Conservation (phyloP, 2,113 vertebrate genomes). For the Lagopus muta region DNA sequence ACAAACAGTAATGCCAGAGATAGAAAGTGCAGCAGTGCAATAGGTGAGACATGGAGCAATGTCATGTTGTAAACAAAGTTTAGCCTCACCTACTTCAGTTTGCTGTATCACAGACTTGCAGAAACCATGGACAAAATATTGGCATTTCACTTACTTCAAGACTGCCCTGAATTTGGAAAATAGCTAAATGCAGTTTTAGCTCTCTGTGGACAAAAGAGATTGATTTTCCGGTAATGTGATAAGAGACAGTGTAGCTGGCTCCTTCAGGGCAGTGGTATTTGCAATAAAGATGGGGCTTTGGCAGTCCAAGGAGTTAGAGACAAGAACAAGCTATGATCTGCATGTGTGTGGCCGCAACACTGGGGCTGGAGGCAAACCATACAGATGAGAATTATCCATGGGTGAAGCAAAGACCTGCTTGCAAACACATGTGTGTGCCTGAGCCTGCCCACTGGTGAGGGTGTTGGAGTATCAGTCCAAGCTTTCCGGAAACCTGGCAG, state of each 20-base stretch:
- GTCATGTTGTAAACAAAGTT: not conserved
- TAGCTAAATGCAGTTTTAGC: not conserved
- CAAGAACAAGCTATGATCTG: constrained; percentile 31
- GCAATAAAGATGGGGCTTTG: not conserved
- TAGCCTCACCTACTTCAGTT: not conserved
- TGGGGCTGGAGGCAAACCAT: constrained; percentile 13
- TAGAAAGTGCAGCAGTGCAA: not conserved
- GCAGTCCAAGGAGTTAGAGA: not conserved
- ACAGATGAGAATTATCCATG: not conserved
- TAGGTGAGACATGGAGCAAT: not conserved
- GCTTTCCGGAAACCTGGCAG: not conserved
- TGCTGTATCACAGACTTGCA: not conserved
- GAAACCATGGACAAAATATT: not conserved
- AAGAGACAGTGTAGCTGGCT: not conserved
- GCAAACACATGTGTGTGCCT: constrained; percentile 21
- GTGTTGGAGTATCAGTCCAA: not conserved
- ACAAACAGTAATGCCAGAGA: not conserved
- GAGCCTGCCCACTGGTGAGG: not conserved
- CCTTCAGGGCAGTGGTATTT: not conserved
- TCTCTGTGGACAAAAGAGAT: not conserved
- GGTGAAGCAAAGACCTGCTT: constrained; percentile 30
- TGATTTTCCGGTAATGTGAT: not conserved
- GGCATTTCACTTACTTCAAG: not conserved
- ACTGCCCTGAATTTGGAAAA: not conserved
- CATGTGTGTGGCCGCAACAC: not conserved